A percentile compares a stretch with the other conserved stretches of the same genome.
Evolutionary conservation across 2,797 vertebrate species (phyloP).

Genomic region (Oreortyx pictus): DNA sequence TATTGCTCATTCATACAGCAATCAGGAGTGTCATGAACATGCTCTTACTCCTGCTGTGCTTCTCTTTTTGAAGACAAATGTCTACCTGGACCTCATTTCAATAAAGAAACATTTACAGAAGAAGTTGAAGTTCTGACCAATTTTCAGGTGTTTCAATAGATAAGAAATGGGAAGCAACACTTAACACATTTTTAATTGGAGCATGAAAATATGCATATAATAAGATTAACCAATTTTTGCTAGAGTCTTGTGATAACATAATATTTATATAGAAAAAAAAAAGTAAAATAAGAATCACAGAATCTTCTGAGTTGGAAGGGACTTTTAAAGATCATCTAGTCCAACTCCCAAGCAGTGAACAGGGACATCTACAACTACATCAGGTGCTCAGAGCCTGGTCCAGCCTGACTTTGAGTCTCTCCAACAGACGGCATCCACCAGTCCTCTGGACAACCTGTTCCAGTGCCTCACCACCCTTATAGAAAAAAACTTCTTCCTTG

Average conservation of each 20-base stretch:
- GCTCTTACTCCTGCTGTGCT: not conserved
- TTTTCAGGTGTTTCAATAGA: conserved; percentile 4
- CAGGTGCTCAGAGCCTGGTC: too few relatives aligned
- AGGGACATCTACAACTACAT: too few relatives aligned
- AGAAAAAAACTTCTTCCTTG: too few relatives aligned
- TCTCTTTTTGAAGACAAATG: conserved; percentile 23
- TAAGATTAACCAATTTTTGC: not conserved
- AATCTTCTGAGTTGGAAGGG: too few relatives aligned
- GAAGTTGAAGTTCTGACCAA: conserved; percentile 1
- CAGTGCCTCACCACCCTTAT: too few relatives aligned
- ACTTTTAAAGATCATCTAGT: too few relatives aligned
- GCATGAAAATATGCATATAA: not conserved
- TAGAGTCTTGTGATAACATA: not conserved
- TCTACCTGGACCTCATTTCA: not conserved
- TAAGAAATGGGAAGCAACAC: not conserved
- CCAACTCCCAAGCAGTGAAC: too few relatives aligned
- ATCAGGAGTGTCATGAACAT: not conserved
- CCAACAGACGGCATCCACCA: too few relatives aligned
- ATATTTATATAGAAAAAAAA: not conserved
- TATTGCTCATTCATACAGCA: not conserved
- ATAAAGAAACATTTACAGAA: not conserved
- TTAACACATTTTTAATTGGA: not conserved
- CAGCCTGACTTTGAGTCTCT: too few relatives aligned
- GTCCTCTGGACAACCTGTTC: too few relatives aligned
- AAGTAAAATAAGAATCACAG: too few relatives aligned